Evolutionary conservation across 2,888 invertebrate species (phyloP), one percentile per base, ranked within the genome.

Genomic region (Lepas anatifera): DNA sequence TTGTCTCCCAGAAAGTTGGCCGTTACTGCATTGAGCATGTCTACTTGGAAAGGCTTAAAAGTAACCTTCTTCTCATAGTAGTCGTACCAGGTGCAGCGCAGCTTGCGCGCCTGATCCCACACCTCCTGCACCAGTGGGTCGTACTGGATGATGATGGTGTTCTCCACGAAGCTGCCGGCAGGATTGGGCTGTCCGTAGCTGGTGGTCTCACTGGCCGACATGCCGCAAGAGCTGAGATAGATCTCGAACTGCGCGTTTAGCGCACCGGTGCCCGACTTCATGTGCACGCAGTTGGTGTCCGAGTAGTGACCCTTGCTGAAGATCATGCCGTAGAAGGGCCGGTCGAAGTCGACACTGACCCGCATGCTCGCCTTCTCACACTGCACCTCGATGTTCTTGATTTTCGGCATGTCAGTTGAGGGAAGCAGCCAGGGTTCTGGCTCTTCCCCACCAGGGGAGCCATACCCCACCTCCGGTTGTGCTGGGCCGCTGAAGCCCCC

Each of bases 331-430:
- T 94, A 93, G 83, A 95, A 95, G 22, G 95, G 94, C 67, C 94
- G 85, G 80, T 95, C 95, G 81, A 95, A 95, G 80, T 94, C 94
- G 77, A 95, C 92, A 80, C 93, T 93, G 70, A 95, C 95, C 69
- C 94, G 85, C 94, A 95, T 95, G 79, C 93, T 92, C 67, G 94
- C 93, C 81, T 95, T 95, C 81, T 95, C 95, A 81, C 95, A 95
- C 80, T 95, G 94, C 75, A 95, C 95, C 83, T 94, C 77, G 67
- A 78, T 83, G 78, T 92, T 91, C 81, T 94, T 94, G 77, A 95
- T 94, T 81, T 93, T 92, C 0, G 94, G 94, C 81, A 92, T 92
- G 78, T 95, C 94, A 67, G 90, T 87, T 64, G 90, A 88, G 29
- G 76, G 75, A 75, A 92, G 81, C 0, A 93, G 94, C 95, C 94